Base-by-base conservation (phyloP, 2,797 vertebrate genomes). In the Hemitrygon akajei region DNA sequence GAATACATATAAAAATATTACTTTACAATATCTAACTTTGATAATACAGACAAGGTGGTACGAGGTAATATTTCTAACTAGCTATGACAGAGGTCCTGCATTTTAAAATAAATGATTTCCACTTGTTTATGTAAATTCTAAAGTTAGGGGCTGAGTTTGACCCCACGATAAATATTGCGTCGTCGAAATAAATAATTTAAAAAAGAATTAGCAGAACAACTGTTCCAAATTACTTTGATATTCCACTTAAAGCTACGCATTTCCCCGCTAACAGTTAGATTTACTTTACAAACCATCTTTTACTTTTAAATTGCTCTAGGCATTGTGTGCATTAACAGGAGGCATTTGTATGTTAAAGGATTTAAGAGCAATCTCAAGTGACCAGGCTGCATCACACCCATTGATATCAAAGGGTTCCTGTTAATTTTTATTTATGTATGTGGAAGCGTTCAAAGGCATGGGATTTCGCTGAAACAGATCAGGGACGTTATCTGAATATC, bases 401-500 rank as follows among this genome's bases (percentile, higher is more conserved):
- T 93, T 75, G 11, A 75, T 93, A 73, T 76, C 91, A 76, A 93
- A 93, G 91, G 71, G 91, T 37, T 75, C 47, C 89, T 76, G 93
- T 71, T 93, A 81, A 77, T 89, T 94, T 91, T 77, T 77, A 76
- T 79, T 47, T 87, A 94, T 84, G 34, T 75, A 22, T 82, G 47
- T 71, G 69, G 80, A 75, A 60, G 27, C 77, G 75, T 94, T 94
- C 93, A 94, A 94, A 94, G 93, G 84, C 40, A 14, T 60, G 69
- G 79, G 71, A 69, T 82, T 80, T 82, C 79, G 20, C 40, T 84
- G 63, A 87, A 71, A 69, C 34, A 6, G n/a, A 63, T 25, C 40
- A 25, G 34, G 84, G 84, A 94, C 77, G 93, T 94, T 89, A 89
- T 94, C 76, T 94, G 82, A 77, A 91, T 94, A 94, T 94, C 93